Conservation (phyloP, 2,888 invertebrate species). For the Lasioglossum vierecki region DNA sequence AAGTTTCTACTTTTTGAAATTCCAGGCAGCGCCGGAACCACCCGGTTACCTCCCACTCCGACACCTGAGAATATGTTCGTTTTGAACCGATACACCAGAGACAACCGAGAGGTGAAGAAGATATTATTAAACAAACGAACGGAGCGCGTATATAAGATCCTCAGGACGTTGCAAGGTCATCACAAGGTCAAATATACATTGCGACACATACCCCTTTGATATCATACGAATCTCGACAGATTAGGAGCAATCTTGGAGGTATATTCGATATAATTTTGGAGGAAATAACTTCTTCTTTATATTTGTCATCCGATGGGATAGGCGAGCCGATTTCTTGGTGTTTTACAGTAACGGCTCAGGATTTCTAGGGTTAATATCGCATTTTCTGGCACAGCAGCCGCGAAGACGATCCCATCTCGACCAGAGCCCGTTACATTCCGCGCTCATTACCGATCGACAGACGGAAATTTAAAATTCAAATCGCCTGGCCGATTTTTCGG, state of each 20-base stretch:
- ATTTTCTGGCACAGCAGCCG: constrained; percentile 68
- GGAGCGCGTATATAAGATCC: too few species aligned
- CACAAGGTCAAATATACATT: background rate
- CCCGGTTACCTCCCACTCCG: background rate
- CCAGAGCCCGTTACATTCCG: constrained; percentile 80
- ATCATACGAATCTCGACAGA: too few species aligned
- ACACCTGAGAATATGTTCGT: background rate
- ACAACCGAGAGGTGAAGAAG: background rate
- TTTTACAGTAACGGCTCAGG: background rate
- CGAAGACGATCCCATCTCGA: constrained; percentile 35
- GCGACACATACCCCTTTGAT: background rate
- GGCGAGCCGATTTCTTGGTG: background rate
- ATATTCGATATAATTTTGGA: too few species aligned
- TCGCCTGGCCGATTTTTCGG: constrained; percentile 69
- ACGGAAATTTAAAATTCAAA: constrained; percentile 80
- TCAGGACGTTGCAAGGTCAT: background rate
- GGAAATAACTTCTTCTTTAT: background rate
- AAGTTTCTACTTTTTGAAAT: constrained; percentile 30
- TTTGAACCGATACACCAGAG: background rate
- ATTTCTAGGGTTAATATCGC: constrained; percentile 13
- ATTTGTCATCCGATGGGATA: background rate
- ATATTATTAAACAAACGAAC: background rate
- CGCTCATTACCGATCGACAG: constrained; percentile 72
- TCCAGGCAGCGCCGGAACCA: background rate
- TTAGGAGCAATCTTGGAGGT: too few species aligned